Conservation (phyloP, 1,140 invertebrate species). For the Aporrectodea caliginosa region DNA sequence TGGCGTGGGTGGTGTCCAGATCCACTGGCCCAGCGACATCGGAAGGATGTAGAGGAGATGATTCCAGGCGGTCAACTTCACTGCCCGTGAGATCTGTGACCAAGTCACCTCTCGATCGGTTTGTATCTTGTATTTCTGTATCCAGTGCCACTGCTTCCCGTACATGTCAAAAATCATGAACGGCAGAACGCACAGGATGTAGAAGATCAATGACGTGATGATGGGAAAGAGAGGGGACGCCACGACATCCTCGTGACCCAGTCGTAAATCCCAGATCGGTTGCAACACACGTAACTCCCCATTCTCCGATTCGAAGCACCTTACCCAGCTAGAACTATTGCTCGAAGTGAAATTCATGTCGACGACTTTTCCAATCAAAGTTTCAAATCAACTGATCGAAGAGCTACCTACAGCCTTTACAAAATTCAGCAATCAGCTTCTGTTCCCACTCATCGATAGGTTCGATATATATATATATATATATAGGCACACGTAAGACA, state of each 20-base stretch:
- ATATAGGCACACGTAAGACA: neutral
- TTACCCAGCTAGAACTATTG: neutral
- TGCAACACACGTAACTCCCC: constrained; percentile 43
- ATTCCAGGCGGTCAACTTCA: constrained; percentile 42
- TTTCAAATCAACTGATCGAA: neutral
- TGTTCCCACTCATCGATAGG: too few relatives aligned
- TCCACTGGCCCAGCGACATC: constrained; percentile 43
- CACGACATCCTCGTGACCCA: constrained; percentile 52
- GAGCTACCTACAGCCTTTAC: too few relatives aligned
- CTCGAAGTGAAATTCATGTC: neutral
- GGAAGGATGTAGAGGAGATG: constrained; percentile 44
- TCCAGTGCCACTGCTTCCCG: constrained; percentile 36
- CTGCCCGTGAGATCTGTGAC: constrained; percentile 39
- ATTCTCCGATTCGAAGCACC: constrained; percentile 2
- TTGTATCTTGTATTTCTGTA: constrained; percentile 46
- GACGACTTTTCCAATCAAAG: neutral
- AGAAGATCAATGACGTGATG: constrained; percentile 52
- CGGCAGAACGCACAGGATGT: constrained; percentile 51
- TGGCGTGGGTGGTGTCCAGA: constrained; percentile 42
- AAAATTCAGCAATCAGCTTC: too few relatives aligned
- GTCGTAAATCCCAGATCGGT: constrained; percentile 52
- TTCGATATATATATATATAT: too few relatives aligned
- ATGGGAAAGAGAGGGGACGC: constrained; percentile 56
- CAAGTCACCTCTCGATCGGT: constrained; percentile 42
- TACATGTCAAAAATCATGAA: constrained; percentile 55